These are phyloP conservation scores for Elephantulus edwardii DNA, from an alignment of 2,113 vertebrate genomes.

Conservation along the genomic window DNA sequence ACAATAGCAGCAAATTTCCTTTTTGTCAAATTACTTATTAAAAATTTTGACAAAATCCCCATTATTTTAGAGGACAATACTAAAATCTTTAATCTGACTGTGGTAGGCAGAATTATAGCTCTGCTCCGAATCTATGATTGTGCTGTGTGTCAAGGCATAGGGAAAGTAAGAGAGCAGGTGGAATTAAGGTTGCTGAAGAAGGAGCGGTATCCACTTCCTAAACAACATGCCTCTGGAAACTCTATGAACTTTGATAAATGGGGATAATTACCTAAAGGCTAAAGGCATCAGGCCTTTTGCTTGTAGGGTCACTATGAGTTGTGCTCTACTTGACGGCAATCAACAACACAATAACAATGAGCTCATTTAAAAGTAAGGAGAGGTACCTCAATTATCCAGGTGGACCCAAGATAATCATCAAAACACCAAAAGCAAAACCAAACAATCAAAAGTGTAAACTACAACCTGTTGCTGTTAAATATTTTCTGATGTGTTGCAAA, in stretches of 20 bases:
- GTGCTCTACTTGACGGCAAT: too few relatives aligned
- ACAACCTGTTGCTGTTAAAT: not conserved
- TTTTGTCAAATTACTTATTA: not conserved
- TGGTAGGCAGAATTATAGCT: not conserved
- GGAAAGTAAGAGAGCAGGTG: not conserved
- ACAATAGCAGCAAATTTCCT: not conserved
- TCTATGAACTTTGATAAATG: too few relatives aligned
- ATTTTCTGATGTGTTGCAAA: not conserved
- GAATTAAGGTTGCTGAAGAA: not conserved
- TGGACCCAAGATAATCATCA: not conserved
- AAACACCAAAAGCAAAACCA: not conserved
- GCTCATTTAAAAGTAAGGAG: not conserved
- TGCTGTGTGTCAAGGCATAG: not conserved
- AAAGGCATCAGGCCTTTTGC: too few relatives aligned
- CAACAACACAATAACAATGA: not conserved
- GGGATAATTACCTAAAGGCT: too few relatives aligned
- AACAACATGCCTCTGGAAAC: too few relatives aligned
- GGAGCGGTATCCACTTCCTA: too few relatives aligned
- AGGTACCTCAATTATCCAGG: too few relatives aligned
- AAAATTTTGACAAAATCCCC: not conserved
- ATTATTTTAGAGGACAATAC: not conserved
- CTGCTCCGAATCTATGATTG: not conserved
- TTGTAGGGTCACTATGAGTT: too few relatives aligned
- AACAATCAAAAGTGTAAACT: too few relatives aligned
- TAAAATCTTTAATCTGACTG: not conserved